A percentile compares a stretch with the other conserved stretches of the same genome.
phyloP scores from a whole-genome alignment of 1,140 invertebrate genomes.

The Magallana ariakensis region DNA sequence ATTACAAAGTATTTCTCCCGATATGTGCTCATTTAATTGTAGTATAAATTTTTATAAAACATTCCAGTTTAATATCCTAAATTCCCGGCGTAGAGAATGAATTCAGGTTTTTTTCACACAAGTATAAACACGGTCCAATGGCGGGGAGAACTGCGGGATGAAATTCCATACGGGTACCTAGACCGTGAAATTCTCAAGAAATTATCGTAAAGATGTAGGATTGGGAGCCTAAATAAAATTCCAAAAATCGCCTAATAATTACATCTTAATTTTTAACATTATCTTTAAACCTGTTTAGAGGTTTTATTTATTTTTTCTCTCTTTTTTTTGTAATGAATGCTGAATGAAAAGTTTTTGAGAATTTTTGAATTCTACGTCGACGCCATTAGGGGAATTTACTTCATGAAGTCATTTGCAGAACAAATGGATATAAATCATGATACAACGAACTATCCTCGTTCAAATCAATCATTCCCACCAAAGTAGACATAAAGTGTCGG shows the following conservation, averaged over 20 bases:
- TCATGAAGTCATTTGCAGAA: not conserved
- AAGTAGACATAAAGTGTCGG: not conserved
- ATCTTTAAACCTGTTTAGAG: not conserved
- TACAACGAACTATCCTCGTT: not conserved
- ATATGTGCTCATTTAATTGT: too few relatives aligned
- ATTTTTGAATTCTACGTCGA: not conserved
- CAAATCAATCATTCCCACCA: not conserved
- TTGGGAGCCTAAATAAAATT: not conserved
- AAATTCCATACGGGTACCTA: constrained; percentile 17
- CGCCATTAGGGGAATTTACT: not conserved
- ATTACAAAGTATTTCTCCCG: too few relatives aligned
- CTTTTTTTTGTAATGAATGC: not conserved
- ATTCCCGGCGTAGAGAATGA: too few relatives aligned
- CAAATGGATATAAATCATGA: not conserved
- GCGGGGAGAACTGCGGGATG: not conserved
- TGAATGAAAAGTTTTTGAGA: not conserved
- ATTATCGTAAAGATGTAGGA: not conserved
- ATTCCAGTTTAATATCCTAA: too few relatives aligned
- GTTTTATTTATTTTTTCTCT: too few relatives aligned
- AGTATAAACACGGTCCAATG: not conserved
- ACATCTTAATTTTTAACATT: constrained; percentile 24
- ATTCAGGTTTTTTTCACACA: too few relatives aligned
- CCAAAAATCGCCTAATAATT: not conserved
- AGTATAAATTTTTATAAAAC: too few relatives aligned
- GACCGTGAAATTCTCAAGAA: constrained; percentile 21